A percentile compares a stretch with the other conserved stretches of the same genome.
These are phyloP conservation scores for Portevinia maculata DNA, from an alignment of 2,888 invertebrate genomes.

Conservation along the genomic window DNA sequence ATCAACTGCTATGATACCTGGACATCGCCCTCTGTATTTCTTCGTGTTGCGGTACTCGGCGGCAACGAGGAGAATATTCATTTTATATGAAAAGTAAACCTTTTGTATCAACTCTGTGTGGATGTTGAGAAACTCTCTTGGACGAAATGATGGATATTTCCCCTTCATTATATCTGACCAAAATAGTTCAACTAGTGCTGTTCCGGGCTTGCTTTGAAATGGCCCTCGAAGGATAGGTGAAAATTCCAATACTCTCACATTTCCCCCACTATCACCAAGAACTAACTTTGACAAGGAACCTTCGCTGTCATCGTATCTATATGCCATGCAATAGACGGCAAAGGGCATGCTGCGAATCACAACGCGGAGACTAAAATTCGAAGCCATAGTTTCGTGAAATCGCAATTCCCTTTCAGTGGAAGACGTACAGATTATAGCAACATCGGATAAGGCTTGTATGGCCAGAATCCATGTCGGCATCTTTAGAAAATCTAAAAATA, in stretches of 20 bases:
- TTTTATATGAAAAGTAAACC: slow-evolving; percentile 86
- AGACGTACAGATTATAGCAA: slow-evolving; percentile 89
- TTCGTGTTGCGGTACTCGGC: slow-evolving; percentile 84
- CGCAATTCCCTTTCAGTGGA: slow-evolving; percentile 90
- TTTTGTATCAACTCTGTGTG: slow-evolving; percentile 89
- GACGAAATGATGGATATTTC: slow-evolving; percentile 83
- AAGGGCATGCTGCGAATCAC: slow-evolving; percentile 86
- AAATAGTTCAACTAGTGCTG: slow-evolving; percentile 85
- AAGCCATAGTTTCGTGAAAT: slow-evolving; percentile 91
- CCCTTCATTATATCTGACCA: slow-evolving; percentile 85
- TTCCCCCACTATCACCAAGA: slow-evolving; percentile 90
- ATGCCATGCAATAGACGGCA: slow-evolving; percentile 80
- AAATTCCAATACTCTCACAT: slow-evolving; percentile 86
- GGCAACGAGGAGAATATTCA: slow-evolving; percentile 88
- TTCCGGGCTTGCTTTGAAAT: slow-evolving; percentile 87
- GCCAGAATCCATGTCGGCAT: slow-evolving; percentile 89
- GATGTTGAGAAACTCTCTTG: slow-evolving; percentile 84
- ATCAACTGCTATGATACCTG: slow-evolving; percentile 78
- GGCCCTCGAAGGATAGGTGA: slow-evolving; percentile 86
- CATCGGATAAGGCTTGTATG: slow-evolving; percentile 89
- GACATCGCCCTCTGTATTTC: slow-evolving; percentile 80
- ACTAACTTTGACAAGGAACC: slow-evolving; percentile 84
- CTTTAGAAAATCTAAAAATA: slow-evolving; percentile 84
- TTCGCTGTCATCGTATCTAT: slow-evolving; percentile 77
- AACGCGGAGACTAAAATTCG: slow-evolving; percentile 88